Evolutionary conservation across 2,888 invertebrate species (phyloP).

Genomic region (Apoderus coryli): DNA sequence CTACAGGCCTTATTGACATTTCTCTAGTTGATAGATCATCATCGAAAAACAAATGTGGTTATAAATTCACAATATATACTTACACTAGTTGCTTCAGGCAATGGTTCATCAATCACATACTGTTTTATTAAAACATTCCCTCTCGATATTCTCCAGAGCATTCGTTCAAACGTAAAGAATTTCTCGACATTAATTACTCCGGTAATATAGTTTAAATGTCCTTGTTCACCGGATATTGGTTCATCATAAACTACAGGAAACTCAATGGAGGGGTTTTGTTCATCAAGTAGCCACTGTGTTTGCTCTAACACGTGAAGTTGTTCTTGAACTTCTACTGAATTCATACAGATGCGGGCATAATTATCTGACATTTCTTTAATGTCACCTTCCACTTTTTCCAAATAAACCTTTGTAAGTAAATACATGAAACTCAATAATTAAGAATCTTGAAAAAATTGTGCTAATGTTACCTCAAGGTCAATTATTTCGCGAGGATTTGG

Average conservation of each 20-base stretch:
- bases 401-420: conserved; percentile 66
- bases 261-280: conserved; percentile 57
- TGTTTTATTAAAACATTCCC: conserved; percentile 86
- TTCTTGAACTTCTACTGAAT: conserved; percentile 83
- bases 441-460: no score
- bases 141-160: conserved; percentile 86
- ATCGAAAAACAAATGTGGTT: no score
- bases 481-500: conserved; percentile 36
- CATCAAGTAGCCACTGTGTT: conserved; percentile 79
- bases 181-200: conserved; percentile 85
- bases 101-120: conserved; percentile 67
- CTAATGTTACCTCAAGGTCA: conserved; percentile 48
- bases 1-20: no score
- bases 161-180: conserved; percentile 78
- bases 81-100: conserved; percentile 75
- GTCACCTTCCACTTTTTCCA: conserved; percentile 93
- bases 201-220: conserved; percentile 57
- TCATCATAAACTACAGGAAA: conserved; percentile 42
- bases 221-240: conserved; percentile 29
- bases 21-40: no score
- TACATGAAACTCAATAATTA: no score
- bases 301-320: conserved; percentile 82
- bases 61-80: conserved; percentile 5
- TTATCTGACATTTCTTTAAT: conserved; percentile 87
- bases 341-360: conserved; percentile 81